Evolutionary conservation across 2,888 invertebrate species (phyloP), one percentile per base, ranked within the genome.

Genomic region (Melanostoma scalare): DNA sequence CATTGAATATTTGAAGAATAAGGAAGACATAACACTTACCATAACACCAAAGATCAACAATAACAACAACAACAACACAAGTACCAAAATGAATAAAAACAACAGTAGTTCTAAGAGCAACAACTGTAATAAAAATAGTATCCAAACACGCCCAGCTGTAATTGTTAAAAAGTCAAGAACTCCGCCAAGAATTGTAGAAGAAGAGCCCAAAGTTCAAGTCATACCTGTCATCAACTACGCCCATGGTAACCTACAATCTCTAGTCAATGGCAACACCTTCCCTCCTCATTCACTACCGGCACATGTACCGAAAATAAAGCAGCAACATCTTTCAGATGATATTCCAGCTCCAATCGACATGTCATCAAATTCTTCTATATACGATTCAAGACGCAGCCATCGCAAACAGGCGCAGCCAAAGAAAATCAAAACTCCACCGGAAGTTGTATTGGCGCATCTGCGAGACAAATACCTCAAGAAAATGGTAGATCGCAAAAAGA

Each of bases 351-450:
- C 76, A 36, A 35, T 81, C 0, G 85, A 85, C 35, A 85, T 85
- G 73, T 56, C 81, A 53, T 60, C 74, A 20, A 74, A 76, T 10
- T 80, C 80, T 35, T 44, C 65, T 0, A 31, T 33, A 3, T 71
- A 48, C n/a, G 77, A 73, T 10, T 88, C 89, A 30, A 90, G 90
- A 56, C 90, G 92, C 61, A 91, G 91, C n/a, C 88, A 90, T 5
- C 92, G 93, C 52, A 93, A 93, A 86, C 93, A 93, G 86, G 91
- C 91, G 0, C 91, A 90, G 78, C 93, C 93, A 4, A 91, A 92
- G 76, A 92, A 92, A 86, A 90, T 90, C 52, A 89, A 90, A 1
- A 79, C 88, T 2, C 85, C 89, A 2, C 89, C 90, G 2, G 90
- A 91, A 61, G 86, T 88, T 1, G 88, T 90, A 5, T 87, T 91